Evolutionary conservation across 2,888 invertebrate genomes (phyloP), one percentile per base, ranked within the genome.

Genomic region (Frankliniella intonsa): DNA sequence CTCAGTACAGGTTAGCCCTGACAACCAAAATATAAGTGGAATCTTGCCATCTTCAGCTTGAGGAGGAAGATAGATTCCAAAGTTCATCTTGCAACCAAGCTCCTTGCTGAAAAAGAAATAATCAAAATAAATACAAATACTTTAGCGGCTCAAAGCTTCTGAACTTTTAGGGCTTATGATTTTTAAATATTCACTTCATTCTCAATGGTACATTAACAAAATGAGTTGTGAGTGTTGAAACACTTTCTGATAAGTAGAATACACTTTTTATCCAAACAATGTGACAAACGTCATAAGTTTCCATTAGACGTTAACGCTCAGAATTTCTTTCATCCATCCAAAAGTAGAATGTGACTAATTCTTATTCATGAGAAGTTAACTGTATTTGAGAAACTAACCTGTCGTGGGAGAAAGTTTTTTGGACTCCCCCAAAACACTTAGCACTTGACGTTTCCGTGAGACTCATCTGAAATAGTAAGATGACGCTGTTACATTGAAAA

Each of bases 1-100:
- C 88, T 99, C 98, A 17, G 93, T 96, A 88, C 99, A 99, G 0
- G 95, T 95, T 51, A 99, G 90, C 0, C 98, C 97, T 69, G 97
- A 97, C 0, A 98, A 90, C 91, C 94, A 98, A 87, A 96, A 98
- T 17, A 98, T 90, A 0, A 96, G 95, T 1, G 98, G 97, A 55
- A 95, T 89, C 85, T 90, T 90, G 22, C 88, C 89, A 25, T 85
- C 84, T 84, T 92, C 91, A 0, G 91, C 90, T 86, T 94, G 92
- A 0, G 96, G 94, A 22, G 99, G 99, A 81, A 98, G 87, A 87
- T 93, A 99, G 65, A 98, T 90, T 0, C 95, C 96, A 88, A 99
- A 97, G 86, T 95, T 97, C 96, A 98, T 98, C 84, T 92, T 91
- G 88, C 98, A 98, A 86, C 94, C 92, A 83, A 97, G 87, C 85